Evolutionary conservation across 2,888 invertebrate species (phyloP), one percentile per base, ranked within the genome.

Genomic region (Agrotis ipsilon): DNA sequence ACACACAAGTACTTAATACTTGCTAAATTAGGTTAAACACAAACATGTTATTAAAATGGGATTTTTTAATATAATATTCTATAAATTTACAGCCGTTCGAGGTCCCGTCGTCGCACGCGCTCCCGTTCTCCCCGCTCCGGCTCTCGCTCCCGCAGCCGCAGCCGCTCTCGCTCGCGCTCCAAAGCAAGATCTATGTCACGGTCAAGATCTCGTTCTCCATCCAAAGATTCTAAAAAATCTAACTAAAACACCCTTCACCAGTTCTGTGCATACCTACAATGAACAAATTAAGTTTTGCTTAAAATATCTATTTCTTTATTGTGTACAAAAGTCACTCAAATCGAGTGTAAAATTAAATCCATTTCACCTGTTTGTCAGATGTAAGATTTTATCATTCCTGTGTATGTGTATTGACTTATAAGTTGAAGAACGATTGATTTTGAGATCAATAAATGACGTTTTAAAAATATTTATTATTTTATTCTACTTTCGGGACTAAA

Each of bases 71-170:
- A 64, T 63, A 39, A 68, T 16, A 62, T 71, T 79, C 75, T 90
- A 80, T 84, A 72, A 61, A 61, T 89, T 90, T 79, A 19, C 95
- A 96, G 96, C 82, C 97, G 97, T 27, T 97, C 97, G 81, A 96
- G 97, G 86, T 97, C 97, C 32, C 95, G 96, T 67, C 94, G 96
- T 58, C 97, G 97, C 85, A 97, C 97, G 72, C 96, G 97, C 69
- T 97, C 97, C 21, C 96, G 97, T 83, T 94, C 96, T 80, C 88
- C 96, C 75, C 95, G 96, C 75, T 96, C 96, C 1, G 96, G 96
- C 51, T 96, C 96, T 7, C 95, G 96, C 74, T 92, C 92, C 7
- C 92, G 95, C 83, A 93, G 94, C 82, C 96, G 96, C 83, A 93
- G 93, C 82, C 94, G 96, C 75, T 96, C 96, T n/a, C 94, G 96